Percentiles rank a stretch among this genome's conserved stretches.
phyloP scores from a whole-genome alignment of 2,113 vertebrate species.

The Hypanus sabinus region DNA sequence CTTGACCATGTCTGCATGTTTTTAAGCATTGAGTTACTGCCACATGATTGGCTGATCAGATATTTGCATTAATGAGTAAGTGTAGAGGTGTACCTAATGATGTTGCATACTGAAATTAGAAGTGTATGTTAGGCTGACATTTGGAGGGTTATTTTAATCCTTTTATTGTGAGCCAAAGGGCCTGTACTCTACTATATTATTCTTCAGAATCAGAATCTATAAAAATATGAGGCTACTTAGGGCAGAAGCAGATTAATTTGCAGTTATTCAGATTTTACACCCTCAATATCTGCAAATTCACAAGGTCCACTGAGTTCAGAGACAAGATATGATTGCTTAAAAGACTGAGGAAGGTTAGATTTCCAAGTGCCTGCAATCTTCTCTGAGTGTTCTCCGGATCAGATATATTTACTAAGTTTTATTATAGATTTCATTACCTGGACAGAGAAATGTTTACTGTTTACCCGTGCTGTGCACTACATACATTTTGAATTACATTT shows the following conservation, averaged over 20 bases:
- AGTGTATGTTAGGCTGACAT: not conserved
- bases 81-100: too few species aligned
- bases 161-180: too few species aligned
- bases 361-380: slow-evolving; percentile 45
- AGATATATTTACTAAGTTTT: slow-evolving; percentile 44
- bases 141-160: not conserved
- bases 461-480: too few species aligned
- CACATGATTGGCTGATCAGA: too few species aligned
- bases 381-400: slow-evolving; percentile 47
- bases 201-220: slow-evolving; percentile 48
- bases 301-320: slow-evolving; percentile 53
- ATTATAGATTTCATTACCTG: slow-evolving; percentile 43
- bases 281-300: slow-evolving; percentile 45
- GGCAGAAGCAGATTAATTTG: slow-evolving; percentile 45
- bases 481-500: too few species aligned
- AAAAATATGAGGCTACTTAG: slow-evolving; percentile 50
- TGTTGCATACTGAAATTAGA: not conserved
- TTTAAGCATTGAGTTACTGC: too few species aligned
- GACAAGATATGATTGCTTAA: slow-evolving; percentile 56
- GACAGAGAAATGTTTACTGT: too few species aligned
- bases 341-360: slow-evolving; percentile 51
- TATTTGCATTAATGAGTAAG: too few species aligned
- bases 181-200: slow-evolving; percentile 13
- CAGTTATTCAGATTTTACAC: slow-evolving; percentile 56
- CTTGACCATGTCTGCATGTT: too few species aligned